These are phyloP conservation scores for Trissolcus basalis DNA, from an alignment of 1,140 invertebrate species.

Conservation along the genomic window DNA sequence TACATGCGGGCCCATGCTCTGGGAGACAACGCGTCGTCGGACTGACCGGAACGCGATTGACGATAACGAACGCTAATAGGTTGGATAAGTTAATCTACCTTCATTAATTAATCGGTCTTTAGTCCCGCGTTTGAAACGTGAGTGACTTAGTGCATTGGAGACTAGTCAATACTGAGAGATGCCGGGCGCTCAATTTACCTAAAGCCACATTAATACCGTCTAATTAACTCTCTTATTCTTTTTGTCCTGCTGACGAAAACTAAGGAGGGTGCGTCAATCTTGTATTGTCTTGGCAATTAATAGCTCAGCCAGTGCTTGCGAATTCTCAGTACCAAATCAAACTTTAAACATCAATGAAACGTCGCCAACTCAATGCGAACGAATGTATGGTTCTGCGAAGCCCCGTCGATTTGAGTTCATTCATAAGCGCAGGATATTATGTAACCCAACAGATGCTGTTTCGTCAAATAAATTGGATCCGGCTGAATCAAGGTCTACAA, in stretches of 20 bases:
- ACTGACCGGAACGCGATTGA: slow-evolving; percentile 65
- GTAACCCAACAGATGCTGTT: slow-evolving; percentile 1
- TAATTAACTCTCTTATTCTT: slow-evolving; percentile 53
- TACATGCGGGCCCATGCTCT: slow-evolving; percentile 64
- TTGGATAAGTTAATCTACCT: slow-evolving; percentile 71
- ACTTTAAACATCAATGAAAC: slow-evolving; percentile 36
- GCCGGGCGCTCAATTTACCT: slow-evolving; percentile 55
- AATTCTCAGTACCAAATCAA: slow-evolving; percentile 33
- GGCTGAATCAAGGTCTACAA: not conserved
- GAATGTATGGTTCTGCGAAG: slow-evolving; percentile 19
- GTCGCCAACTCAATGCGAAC: slow-evolving; percentile 34
- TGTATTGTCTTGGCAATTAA: slow-evolving; percentile 46
- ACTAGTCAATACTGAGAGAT: slow-evolving; percentile 48
- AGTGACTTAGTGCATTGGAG: slow-evolving; percentile 32
- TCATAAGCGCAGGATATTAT: slow-evolving; percentile 18
- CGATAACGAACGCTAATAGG: slow-evolving; percentile 72
- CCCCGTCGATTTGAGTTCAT: slow-evolving; percentile 22
- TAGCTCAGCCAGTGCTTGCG: slow-evolving; percentile 7
- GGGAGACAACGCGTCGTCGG: slow-evolving; percentile 54
- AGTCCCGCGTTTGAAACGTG: slow-evolving; percentile 52
- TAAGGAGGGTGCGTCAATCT: slow-evolving; percentile 47
- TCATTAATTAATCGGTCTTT: slow-evolving; percentile 70
- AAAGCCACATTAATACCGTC: slow-evolving; percentile 57
- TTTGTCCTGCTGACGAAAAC: slow-evolving; percentile 33
- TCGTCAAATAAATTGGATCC: slow-evolving; percentile 12